phyloP scores from a whole-genome alignment of 2,888 invertebrate species.

The Dinocampus coccinellae region DNA sequence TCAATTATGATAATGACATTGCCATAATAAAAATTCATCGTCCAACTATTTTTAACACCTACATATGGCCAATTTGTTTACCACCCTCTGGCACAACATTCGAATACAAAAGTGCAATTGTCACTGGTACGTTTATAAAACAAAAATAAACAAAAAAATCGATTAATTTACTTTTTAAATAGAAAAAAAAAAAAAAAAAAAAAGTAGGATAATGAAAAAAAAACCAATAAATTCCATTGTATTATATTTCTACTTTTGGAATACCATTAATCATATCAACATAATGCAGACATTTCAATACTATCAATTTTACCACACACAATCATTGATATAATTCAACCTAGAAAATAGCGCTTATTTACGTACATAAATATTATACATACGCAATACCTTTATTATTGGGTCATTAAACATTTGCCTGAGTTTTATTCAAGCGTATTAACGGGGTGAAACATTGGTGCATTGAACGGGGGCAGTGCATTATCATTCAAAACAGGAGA shows the following conservation, averaged over 20 bases:
- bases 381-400: neutral
- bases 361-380: neutral
- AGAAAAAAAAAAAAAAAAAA: neutral
- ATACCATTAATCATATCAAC: neutral
- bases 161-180: too few species aligned
- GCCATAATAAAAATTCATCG: slow-evolving; percentile 79
- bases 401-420: slow-evolving; percentile 32
- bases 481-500: neutral
- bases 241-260: too few species aligned
- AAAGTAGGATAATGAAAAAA: neutral
- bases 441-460: neutral
- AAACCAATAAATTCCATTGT: too few species aligned
- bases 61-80: slow-evolving; percentile 88
- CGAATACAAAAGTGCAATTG: slow-evolving; percentile 75
- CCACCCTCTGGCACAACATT: slow-evolving; percentile 77
- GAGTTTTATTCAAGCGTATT: slow-evolving; percentile 14
- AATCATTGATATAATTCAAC: neutral
- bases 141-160: neutral
- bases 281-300: neutral
- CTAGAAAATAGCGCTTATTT: neutral
- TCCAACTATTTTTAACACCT: slow-evolving; percentile 79
- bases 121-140: slow-evolving; percentile 72
- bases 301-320: neutral
- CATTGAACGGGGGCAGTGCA: neutral
- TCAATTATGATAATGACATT: slow-evolving; percentile 83